phyloP scores from a whole-genome alignment of 2,888 invertebrate genomes.

The Philopedon plagiatum region DNA sequence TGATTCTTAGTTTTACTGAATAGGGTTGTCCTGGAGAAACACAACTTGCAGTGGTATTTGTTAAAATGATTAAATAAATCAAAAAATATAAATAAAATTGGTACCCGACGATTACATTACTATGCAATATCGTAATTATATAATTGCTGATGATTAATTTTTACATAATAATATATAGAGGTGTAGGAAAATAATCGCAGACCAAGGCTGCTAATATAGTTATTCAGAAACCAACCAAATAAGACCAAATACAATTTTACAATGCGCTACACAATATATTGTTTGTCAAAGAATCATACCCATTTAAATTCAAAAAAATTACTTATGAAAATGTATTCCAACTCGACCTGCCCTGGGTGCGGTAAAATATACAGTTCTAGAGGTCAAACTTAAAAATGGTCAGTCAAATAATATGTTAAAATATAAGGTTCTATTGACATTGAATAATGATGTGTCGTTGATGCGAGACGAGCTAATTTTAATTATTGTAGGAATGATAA shows the following conservation, averaged over 20 bases:
- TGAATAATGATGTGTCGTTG: constrained; percentile 44
- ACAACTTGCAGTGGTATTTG: too few relatives aligned
- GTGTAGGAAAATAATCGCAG: background rate
- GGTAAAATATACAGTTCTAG: constrained; percentile 45
- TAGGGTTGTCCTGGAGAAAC: too few relatives aligned
- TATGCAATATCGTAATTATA: too few relatives aligned
- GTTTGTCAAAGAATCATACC: constrained; percentile 37
- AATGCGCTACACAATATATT: constrained; percentile 18
- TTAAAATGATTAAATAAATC: too few relatives aligned
- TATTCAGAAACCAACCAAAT: background rate
- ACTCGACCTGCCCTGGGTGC: constrained; percentile 47
- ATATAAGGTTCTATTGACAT: constrained; percentile 44
- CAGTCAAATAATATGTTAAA: constrained; percentile 46
- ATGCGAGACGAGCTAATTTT: constrained; percentile 48
- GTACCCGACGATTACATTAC: too few relatives aligned
- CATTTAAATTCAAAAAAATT: constrained; percentile 42
- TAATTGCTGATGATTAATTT: too few relatives aligned
- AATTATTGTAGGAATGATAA: constrained; percentile 44
- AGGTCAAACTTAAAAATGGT: constrained; percentile 51
- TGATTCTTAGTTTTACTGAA: too few relatives aligned
- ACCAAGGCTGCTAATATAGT: background rate
- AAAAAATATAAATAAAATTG: too few relatives aligned
- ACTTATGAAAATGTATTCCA: constrained; percentile 49
- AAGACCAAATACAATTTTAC: background rate
- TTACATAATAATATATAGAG: too few relatives aligned